Conservation (phyloP, 2,113 vertebrate species). For the Hippopotamus amphibius region DNA sequence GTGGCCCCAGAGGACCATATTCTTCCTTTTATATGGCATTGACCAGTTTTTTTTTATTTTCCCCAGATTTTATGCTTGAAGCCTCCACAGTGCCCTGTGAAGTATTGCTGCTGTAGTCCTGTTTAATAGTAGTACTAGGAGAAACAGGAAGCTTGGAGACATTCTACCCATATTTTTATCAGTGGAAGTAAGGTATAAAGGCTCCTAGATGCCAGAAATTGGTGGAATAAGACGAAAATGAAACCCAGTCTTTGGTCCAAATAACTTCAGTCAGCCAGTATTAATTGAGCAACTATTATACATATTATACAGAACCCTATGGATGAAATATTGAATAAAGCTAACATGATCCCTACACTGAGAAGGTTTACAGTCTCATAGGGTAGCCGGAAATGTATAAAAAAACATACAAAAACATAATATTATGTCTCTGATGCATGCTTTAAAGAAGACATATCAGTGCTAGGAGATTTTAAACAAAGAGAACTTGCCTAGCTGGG, state of each 20-base stretch:
- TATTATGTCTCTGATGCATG: background rate
- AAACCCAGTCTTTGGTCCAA: background rate
- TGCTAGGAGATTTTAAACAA: background rate
- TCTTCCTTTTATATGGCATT: background rate
- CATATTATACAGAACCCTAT: background rate
- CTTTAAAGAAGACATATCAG: background rate
- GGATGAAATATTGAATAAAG: constrained; percentile 30
- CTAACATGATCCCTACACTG: background rate
- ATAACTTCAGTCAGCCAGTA: background rate
- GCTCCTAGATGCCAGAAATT: background rate
- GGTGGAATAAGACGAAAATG: background rate
- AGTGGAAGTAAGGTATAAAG: background rate
- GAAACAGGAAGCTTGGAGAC: background rate
- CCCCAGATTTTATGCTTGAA: background rate
- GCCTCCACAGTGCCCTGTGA: background rate
- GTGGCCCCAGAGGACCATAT: background rate
- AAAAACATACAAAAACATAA: background rate
- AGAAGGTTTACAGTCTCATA: background rate
- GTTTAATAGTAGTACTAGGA: background rate
- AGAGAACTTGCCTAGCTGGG: background rate
- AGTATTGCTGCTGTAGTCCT: background rate
- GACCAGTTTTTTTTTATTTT: background rate
- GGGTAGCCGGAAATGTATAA: background rate
- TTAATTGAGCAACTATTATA: background rate
- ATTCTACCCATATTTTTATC: background rate